Conservation (phyloP, 2,888 invertebrate species). For the Chloromyia formosa region DNA sequence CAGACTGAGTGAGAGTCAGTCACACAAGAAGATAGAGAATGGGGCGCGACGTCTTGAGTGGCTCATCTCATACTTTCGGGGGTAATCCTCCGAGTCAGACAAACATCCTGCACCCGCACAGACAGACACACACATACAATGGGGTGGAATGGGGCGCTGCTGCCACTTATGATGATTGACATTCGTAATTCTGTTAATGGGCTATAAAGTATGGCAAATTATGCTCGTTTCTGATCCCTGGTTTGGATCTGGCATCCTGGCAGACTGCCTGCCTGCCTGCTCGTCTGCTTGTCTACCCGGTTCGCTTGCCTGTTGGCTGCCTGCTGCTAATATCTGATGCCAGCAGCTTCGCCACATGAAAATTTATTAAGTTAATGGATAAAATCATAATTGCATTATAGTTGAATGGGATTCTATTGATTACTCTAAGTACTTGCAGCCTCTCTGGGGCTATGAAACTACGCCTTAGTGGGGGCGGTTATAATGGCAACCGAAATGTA, state of each 20-base stretch:
- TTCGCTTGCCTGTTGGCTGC: slow-evolving; percentile 27
- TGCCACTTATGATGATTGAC: slow-evolving; percentile 56
- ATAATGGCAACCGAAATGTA: too few species aligned
- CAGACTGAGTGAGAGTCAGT: slow-evolving; percentile 9
- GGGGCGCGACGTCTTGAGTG: slow-evolving; percentile 49
- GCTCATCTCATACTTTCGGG: slow-evolving; percentile 9
- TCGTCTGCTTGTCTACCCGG: background rate
- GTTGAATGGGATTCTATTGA: slow-evolving; percentile 46
- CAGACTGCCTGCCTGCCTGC: slow-evolving; percentile 25
- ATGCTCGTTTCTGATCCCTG: slow-evolving; percentile 52
- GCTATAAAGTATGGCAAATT: slow-evolving; percentile 55
- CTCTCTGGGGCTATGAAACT: slow-evolving; percentile 29
- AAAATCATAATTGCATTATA: slow-evolving; percentile 52
- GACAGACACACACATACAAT: slow-evolving; percentile 47
- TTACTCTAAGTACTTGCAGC: slow-evolving; percentile 40
- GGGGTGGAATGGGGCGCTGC: slow-evolving; percentile 50
- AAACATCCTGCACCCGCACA: background rate
- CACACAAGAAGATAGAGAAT: slow-evolving; percentile 13
- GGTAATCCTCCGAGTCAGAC: background rate
- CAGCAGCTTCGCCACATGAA: slow-evolving; percentile 52
- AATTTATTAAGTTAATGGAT: slow-evolving; percentile 55
- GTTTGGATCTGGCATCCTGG: slow-evolving; percentile 37
- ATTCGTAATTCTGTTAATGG: slow-evolving; percentile 56
- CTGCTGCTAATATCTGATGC: slow-evolving; percentile 44
- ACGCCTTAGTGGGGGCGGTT: background rate